Base-by-base conservation (phyloP, 2,888 invertebrate species). In the Andrena trimmerana region DNA sequence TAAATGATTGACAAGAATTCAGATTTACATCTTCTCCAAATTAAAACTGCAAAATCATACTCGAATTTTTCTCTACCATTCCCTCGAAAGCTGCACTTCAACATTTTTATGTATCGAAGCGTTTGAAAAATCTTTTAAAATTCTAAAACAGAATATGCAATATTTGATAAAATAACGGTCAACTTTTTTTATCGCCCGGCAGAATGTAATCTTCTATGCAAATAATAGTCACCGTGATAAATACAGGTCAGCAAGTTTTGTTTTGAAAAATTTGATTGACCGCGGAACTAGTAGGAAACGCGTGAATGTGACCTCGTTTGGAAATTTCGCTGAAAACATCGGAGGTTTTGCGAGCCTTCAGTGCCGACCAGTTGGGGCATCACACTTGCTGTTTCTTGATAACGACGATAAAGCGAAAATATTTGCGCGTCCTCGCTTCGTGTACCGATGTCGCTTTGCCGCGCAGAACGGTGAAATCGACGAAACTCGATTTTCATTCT, bases 381-480 rank as follows among this genome's bases (percentile, higher is more conserved):
- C 68, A 69, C 62, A 10, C 33, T 80, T 66, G 80, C 80, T 86
- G 80, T 86, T 78, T 70, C 62, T 36, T 67, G 65, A 54, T 73
- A 69, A 66, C 27, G 48, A 60, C 42, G 33, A 50, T 83, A 83
- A 86, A 77, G 62, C 72, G 66, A 75, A 86, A 86, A 83, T 70
- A 78, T 83, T 82, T 80, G 42, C 42, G 31, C 63, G 78, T 65
- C 76, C 60, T 54, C 60, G 20, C 62, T 60, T 33, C 31, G 54
- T 52, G 27, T 13, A 10, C 10, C 29, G 52, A 20, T 50, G 63
- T 50, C 66, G 54, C 36, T 54, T 33, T 52, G 20, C 16, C 48
- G 31, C 24, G 63, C 65, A 36, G 59, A 67, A 60, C 65, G 50
- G 31, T 24, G 42, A 54, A 74, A 74, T 68, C 74, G 67, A 42